phyloP scores from a whole-genome alignment of 2,888 invertebrate species.

The Netelia fuscicornis region DNA sequence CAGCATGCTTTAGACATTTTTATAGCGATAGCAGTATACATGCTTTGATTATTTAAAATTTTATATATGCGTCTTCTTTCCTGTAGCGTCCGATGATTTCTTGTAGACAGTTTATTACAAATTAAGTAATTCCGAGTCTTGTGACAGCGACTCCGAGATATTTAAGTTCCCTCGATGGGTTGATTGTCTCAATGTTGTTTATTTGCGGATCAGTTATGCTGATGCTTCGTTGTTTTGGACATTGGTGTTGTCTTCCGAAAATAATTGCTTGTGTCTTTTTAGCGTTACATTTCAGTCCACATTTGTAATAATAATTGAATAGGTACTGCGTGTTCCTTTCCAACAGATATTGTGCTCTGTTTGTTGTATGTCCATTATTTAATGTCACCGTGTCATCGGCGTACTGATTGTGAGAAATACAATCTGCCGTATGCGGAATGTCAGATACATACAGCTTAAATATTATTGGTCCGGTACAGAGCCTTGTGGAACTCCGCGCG shows the following conservation, averaged over 20 bases:
- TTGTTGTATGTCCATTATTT: too few species aligned
- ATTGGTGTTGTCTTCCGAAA: slow-evolving; percentile 42
- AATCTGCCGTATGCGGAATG: too few species aligned
- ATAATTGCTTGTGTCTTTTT: neutral
- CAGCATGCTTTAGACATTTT: too few species aligned
- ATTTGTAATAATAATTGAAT: too few species aligned
- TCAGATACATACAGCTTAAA: too few species aligned
- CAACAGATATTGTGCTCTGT: too few species aligned
- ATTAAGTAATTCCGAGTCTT: slow-evolving; percentile 40
- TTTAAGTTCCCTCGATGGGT: slow-evolving; percentile 34
- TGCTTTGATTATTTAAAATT: neutral
- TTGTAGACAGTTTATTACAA: slow-evolving; percentile 30
- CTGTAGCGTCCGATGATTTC: neutral
- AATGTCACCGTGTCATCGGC: too few species aligned
- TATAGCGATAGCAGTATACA: neutral
- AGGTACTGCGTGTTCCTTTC: too few species aligned
- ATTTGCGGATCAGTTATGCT: slow-evolving; percentile 29
- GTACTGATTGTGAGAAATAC: too few species aligned
- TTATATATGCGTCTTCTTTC: neutral
- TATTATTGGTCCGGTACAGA: too few species aligned
- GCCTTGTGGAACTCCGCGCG: too few species aligned
- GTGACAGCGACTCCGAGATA: slow-evolving; percentile 44
- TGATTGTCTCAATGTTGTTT: slow-evolving; percentile 36
- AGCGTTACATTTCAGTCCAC: too few species aligned
- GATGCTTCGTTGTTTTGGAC: slow-evolving; percentile 8